phyloP scores from a whole-genome alignment of 1,140 invertebrate species.

The Cephus cinctus region DNA sequence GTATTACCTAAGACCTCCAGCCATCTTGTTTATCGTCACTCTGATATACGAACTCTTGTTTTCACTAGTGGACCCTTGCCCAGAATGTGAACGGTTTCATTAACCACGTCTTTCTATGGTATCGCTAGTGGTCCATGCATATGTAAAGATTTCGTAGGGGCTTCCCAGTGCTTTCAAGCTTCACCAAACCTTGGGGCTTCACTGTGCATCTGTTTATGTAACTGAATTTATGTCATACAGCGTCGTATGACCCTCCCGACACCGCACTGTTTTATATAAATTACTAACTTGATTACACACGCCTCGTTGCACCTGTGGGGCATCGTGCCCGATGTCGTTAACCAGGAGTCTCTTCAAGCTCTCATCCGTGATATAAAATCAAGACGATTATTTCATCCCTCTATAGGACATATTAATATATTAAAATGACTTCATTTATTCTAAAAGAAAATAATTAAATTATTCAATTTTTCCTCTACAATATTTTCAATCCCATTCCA shows the following conservation, averaged over 20 bases:
- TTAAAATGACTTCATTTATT: no score
- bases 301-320: conserved; percentile 33
- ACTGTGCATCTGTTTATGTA: conserved; percentile 44
- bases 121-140: conserved; percentile 49
- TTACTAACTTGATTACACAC: conserved; percentile 50
- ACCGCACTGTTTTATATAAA: conserved; percentile 50
- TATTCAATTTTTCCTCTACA: no score
- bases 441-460: no score
- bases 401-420: no score
- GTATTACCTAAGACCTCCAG: no score
- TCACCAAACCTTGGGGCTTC: conserved; percentile 33
- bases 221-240: conserved; percentile 38
- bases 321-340: conserved; percentile 26
- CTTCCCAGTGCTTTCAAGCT: conserved; percentile 34
- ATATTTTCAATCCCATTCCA: neutral
- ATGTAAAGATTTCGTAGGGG: conserved; percentile 45
- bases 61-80: neutral
- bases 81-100: no score
- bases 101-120: no score
- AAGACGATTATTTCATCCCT: no score
- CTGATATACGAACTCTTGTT: neutral
- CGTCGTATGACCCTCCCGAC: conserved; percentile 27
- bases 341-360: no score
- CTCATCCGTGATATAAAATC: no score
- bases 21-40: conserved; percentile 1